Evolutionary conservation across 2,888 invertebrate species (phyloP).

Genomic region (Sarcophaga caerulescens): DNA sequence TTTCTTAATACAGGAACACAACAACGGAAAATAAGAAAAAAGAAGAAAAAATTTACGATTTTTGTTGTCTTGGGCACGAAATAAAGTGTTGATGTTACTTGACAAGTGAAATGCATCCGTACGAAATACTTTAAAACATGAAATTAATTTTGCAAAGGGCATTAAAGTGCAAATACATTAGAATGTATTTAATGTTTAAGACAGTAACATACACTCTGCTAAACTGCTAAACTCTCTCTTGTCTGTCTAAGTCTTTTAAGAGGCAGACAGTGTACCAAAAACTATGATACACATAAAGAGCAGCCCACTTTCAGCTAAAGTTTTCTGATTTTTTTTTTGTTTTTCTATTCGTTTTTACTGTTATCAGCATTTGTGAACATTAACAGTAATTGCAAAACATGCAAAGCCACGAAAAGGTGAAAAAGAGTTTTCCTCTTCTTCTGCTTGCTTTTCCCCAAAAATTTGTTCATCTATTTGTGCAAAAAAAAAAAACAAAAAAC

Average conservation of each 20-base stretch:
- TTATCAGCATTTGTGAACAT: constrained; percentile 21
- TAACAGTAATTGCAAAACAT: constrained; percentile 61
- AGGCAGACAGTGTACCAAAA: neutral
- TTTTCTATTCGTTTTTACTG: too few species aligned
- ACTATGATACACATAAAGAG: neutral
- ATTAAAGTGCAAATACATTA: constrained; percentile 61
- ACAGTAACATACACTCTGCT: neutral
- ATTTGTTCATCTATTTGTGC: neutral
- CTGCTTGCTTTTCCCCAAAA: too few species aligned
- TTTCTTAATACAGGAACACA: constrained; percentile 1
- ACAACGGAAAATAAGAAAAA: neutral
- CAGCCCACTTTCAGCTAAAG: neutral
- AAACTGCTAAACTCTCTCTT: too few species aligned
- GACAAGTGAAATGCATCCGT: constrained; percentile 65
- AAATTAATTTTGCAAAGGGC: constrained; percentile 65
- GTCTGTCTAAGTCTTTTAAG: too few species aligned
- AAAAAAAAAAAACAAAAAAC: neutral
- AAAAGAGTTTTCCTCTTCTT: constrained; percentile 11
- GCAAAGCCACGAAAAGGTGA: constrained; percentile 55
- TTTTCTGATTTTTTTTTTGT: neutral
- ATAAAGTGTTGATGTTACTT: constrained; percentile 66
- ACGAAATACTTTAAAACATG: constrained; percentile 56
- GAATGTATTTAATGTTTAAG: constrained; percentile 55
- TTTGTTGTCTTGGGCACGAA: constrained; percentile 60
- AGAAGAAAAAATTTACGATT: neutral